phyloP scores from a whole-genome alignment of 1,140 invertebrate genomes.

The Tyrophagus putrescentiae region DNA sequence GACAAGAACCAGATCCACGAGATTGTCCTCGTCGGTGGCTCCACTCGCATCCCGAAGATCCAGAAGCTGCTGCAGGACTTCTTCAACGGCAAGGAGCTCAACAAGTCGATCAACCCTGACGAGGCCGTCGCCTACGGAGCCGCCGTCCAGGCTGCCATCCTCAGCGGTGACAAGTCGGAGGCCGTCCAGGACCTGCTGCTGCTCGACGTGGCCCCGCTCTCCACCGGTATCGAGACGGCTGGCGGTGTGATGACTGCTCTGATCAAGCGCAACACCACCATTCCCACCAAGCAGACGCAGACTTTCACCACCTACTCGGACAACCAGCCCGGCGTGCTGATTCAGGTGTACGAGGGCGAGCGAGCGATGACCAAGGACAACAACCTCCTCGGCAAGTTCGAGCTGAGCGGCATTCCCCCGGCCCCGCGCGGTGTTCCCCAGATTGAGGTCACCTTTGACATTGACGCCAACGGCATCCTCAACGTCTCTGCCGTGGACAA shows the following conservation, averaged over 20 bases:
- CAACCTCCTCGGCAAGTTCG: slow-evolving; percentile 43
- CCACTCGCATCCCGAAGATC: slow-evolving; percentile 93
- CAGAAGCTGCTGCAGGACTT: slow-evolving; percentile 60
- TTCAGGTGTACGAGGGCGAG: slow-evolving; percentile 51
- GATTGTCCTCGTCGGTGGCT: slow-evolving; percentile 91
- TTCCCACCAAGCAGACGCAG: slow-evolving; percentile 87
- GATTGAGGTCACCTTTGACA: slow-evolving; percentile 38
- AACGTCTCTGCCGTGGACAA: slow-evolving; percentile 45
- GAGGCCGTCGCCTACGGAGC: slow-evolving; percentile 70
- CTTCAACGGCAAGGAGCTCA: slow-evolving; percentile 86
- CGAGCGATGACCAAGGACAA: slow-evolving; percentile 47
- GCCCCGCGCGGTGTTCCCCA: slow-evolving; percentile 45
- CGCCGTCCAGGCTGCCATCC: slow-evolving; percentile 58
- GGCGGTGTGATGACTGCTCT: slow-evolving; percentile 90
- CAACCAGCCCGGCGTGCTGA: slow-evolving; percentile 84
- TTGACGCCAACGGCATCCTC: slow-evolving; percentile 37
- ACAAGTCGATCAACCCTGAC: slow-evolving; percentile 91
- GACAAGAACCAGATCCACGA: slow-evolving; percentile 57
- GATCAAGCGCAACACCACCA: slow-evolving; percentile 88
- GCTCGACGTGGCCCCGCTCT: slow-evolving; percentile 82
- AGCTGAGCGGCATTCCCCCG: slow-evolving; percentile 44
- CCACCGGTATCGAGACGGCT: slow-evolving; percentile 89
- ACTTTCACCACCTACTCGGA: slow-evolving; percentile 93
- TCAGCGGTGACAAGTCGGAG: slow-evolving; percentile 85
- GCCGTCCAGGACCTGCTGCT: slow-evolving; percentile 76